Evolutionary conservation across 2,888 invertebrate species (phyloP), one percentile per base, ranked within the genome.

Genomic region (Morpho deidamia): DNA sequence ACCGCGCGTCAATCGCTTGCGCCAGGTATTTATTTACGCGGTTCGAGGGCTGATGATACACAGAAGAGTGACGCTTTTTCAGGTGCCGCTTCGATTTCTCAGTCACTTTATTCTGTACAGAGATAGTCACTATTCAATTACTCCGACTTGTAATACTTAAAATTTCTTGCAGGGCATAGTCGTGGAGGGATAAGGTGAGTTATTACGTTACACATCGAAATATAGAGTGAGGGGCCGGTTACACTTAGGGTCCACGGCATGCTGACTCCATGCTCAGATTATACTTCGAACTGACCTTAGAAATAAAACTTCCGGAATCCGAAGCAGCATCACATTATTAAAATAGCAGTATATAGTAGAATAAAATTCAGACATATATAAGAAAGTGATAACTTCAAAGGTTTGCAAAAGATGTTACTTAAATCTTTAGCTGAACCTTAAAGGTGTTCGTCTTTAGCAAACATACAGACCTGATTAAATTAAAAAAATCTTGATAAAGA

Each of bases 1-100:
- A 96, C 61, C 97, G 92, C 35, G 97, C 97, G 77, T 96, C 96
- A 67, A 97, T 96, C 34, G 97, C 97, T 84, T 97, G 96, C 57
- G 96, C 95, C 70, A 97, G 91, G 85, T 95, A 97, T 80, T 96
- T 97, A 91, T 97, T 97, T 55, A 97, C 97, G 64, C 97, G 93
- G 86, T 97, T 97, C 38, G 95, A 95, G 37, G 96, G 96, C 83
- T 96, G 96, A 86, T 96, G 95, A 82, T 95, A 95, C 61, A 95
- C 94, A 76, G 95, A 94, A 65, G 95, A 95, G 83, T 95, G 95
- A 68, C 96, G 93, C 88, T 96, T 96, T 83, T 96, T 95, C 84
- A 96, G 93, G 50, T 96, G 96, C 73, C 96, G 92, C 87, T 96
- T 95, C 79, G 96, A 94, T 81, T 95, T 95, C 83, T 96, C 96